Evolutionary conservation across 2,888 invertebrate species (phyloP).

Genomic region (Yponomeuta evonymella): DNA sequence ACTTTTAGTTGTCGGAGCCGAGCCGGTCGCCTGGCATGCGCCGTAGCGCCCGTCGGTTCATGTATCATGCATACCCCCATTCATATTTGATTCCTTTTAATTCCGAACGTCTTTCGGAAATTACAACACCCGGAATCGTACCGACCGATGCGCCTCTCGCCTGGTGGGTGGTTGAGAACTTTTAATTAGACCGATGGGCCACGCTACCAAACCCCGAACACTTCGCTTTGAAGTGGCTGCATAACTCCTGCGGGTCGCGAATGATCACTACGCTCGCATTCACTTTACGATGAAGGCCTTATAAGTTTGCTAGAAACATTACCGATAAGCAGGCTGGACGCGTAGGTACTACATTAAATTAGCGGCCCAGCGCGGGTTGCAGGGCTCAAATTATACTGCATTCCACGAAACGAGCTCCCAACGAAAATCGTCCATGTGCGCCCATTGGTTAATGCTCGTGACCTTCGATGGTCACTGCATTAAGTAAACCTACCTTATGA

Average conservation of each 20-base stretch:
- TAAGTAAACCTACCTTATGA: too few species aligned
- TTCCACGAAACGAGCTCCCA: too few species aligned
- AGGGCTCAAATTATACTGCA: too few species aligned
- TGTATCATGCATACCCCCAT: constrained; percentile 66
- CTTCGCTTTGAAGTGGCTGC: neutral
- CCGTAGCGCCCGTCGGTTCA: constrained; percentile 48
- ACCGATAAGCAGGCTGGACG: too few species aligned
- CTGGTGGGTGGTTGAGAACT: neutral
- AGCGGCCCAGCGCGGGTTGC: too few species aligned
- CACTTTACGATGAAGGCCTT: neutral
- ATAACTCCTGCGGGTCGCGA: neutral
- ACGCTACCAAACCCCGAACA: neutral
- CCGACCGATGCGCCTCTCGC: neutral
- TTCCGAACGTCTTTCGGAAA: constrained; percentile 60
- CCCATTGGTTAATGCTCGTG: too few species aligned
- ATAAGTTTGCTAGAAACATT: neutral
- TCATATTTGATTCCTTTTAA: constrained; percentile 74
- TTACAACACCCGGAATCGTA: constrained; percentile 11
- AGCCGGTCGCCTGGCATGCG: constrained; percentile 55
- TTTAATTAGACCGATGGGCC: neutral
- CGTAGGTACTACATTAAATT: too few species aligned
- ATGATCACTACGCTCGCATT: too few species aligned
- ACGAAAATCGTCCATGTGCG: too few species aligned
- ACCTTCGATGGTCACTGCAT: too few species aligned
- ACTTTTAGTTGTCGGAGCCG: constrained; percentile 71